A percentile compares a stretch with the other conserved stretches of the same genome.
These are phyloP conservation scores for Neoitamus cyanurus DNA, from an alignment of 2,888 invertebrate species.

Conservation along the genomic window DNA sequence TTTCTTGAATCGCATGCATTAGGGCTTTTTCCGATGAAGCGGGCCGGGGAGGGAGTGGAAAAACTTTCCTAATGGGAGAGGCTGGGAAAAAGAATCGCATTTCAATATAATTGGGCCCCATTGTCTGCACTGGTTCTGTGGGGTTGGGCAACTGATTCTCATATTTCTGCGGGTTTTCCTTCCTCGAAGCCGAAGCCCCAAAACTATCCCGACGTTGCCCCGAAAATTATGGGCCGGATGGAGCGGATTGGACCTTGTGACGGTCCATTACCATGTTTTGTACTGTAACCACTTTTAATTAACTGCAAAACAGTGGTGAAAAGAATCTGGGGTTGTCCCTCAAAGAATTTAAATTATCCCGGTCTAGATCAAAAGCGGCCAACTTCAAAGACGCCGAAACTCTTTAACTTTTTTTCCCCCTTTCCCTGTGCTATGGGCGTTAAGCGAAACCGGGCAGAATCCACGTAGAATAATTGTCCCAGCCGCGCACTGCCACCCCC, in stretches of 20 bases:
- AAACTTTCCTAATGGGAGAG: background rate
- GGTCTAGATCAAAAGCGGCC: background rate
- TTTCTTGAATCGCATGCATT: background rate
- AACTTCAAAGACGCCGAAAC: background rate
- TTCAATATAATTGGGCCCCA: background rate
- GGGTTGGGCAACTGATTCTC: background rate
- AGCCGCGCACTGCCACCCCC: background rate
- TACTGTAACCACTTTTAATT: background rate
- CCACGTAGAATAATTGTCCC: conserved; percentile 27
- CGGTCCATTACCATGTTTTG: background rate
- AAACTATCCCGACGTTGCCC: background rate
- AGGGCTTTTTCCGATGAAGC: background rate
- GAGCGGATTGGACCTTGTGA: background rate
- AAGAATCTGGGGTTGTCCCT: background rate
- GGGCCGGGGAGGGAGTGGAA: background rate
- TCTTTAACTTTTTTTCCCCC: background rate
- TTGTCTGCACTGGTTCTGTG: background rate
- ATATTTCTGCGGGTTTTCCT: background rate
- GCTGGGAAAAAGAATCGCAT: background rate
- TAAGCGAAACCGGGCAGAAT: background rate
- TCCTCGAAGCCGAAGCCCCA: background rate
- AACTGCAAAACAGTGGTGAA: background rate
- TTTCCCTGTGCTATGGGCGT: background rate
- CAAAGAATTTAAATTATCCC: conserved; percentile 29
- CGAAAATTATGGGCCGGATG: background rate